A percentile compares a stretch with the other conserved stretches of the same genome.
Evolutionary conservation across 2,797 vertebrate genomes (phyloP).

Genomic region (Takifugu ocellatus): DNA sequence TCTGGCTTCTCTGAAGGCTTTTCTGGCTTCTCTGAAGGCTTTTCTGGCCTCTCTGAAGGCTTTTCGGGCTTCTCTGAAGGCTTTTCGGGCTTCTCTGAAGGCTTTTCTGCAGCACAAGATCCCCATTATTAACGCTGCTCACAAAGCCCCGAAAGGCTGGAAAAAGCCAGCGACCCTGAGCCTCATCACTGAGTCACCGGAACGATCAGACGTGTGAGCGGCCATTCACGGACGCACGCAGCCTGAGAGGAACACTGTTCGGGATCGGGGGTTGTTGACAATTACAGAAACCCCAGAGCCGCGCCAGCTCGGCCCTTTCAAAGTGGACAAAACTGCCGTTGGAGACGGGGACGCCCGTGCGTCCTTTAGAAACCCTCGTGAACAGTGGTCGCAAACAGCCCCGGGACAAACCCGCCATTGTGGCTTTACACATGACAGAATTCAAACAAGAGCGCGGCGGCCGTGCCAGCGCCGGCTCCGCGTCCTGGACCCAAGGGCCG

Average conservation of each 20-base stretch:
- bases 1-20: too few relatives aligned
- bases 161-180: background rate
- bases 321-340: background rate
- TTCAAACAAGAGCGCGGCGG: constrained; percentile 51
- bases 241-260: background rate
- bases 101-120: constrained; percentile 24
- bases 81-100: constrained; percentile 9
- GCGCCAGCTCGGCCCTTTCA: background rate
- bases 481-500: too few relatives aligned
- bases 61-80: too few relatives aligned
- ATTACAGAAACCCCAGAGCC: background rate
- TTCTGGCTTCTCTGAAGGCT: too few relatives aligned
- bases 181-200: background rate
- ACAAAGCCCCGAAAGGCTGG: constrained; percentile 11
- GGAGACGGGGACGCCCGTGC: constrained; percentile 11
- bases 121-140: constrained; percentile 28
- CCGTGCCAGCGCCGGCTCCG: constrained; percentile 27
- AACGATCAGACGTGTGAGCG: constrained; percentile 3
- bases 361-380: constrained; percentile 38
- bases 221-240: background rate
- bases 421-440: constrained; percentile 61
- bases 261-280: background rate
- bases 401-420: constrained; percentile 57
- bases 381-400: constrained; percentile 39
- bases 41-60: too few relatives aligned